Evolutionary conservation across 2,888 invertebrate species (phyloP).

Genomic region (Dinocampus coccinellae): DNA sequence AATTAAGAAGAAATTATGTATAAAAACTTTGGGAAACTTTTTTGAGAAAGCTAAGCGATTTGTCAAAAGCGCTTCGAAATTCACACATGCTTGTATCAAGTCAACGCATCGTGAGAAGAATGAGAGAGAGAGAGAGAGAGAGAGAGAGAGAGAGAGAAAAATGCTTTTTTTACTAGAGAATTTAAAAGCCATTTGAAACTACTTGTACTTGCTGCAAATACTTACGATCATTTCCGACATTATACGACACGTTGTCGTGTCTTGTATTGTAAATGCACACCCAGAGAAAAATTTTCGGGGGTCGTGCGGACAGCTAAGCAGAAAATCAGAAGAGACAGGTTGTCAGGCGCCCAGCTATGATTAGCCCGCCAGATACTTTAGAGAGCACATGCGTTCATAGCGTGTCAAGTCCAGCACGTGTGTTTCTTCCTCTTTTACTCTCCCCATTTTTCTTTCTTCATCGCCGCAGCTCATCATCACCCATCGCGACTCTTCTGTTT

Average conservation of each 20-base stretch:
- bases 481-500: slow-evolving; percentile 33
- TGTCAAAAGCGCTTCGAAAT: slow-evolving; percentile 3
- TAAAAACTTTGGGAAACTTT: too few species aligned
- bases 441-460: slow-evolving; percentile 29
- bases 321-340: slow-evolving; percentile 69
- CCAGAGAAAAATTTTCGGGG: slow-evolving; percentile 34
- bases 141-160: background rate
- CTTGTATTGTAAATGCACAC: slow-evolving; percentile 12
- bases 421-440: slow-evolving; percentile 23
- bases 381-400: slow-evolving; percentile 38
- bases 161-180: background rate
- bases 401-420: slow-evolving; percentile 56
- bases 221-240: slow-evolving; percentile 14
- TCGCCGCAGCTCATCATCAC: slow-evolving; percentile 16
- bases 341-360: slow-evolving; percentile 67
- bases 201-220: slow-evolving; percentile 1
- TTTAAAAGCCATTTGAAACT: slow-evolving; percentile 7
- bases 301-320: slow-evolving; percentile 55
- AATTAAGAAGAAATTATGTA: background rate
- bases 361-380: slow-evolving; percentile 57
- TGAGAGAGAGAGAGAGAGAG: background rate
- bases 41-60: slow-evolving; percentile 5
- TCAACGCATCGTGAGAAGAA: background rate
- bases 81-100: slow-evolving; percentile 3
- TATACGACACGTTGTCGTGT: slow-evolving; percentile 21